Base-by-base conservation (phyloP, 2,888 invertebrate species). In the Acleris sparsana region DNA sequence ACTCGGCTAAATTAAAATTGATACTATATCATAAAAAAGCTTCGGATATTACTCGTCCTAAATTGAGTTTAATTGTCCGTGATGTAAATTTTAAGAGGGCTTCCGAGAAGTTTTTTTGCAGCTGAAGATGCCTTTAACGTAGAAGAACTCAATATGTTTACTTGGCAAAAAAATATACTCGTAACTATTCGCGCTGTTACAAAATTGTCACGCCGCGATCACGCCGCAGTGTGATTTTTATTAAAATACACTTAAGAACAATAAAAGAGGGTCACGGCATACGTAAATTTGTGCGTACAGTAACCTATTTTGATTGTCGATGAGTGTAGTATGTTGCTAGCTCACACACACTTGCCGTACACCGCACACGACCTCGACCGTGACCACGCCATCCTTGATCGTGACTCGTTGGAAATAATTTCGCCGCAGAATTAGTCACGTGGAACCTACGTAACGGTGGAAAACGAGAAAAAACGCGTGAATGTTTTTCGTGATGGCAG, bases 391-490 rank as follows among this genome's bases (percentile, higher is more conserved):
- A 49, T 63, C 63, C 63, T 58, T 67, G 67, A 55, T 60, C 64
- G 44, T 63, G 67, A 67, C 60, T 43, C 51, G 67, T 51, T 59
- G 25, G 58, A 39, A 67, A 67, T 46, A 55, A 67, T 63, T 63
- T 59, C 58, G 59, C n/a, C 43, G 43, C 17, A 46, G 33, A 60
- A 39, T 43, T 46, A 39, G 53, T 44, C 51, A 51, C 49, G 49
- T 51, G 55, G 46, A 43, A n/a, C 51, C 16, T 22, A 59, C 49
- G 49, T 63, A 53, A 60, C 39, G 13, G 13, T 9, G 39, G 39
- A 39, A 39, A 39, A 39, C 13, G 13, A 39, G 39, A 39, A 39
- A 9, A 39, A 39, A 13, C 39, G 13, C 39, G 39, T 39, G 39
- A 39, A 13, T 39, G 39, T 39, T 39, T 39, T 39, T 39, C 33